Conservation (phyloP, 2,113 vertebrate genomes). For the Falco punctatus region DNA sequence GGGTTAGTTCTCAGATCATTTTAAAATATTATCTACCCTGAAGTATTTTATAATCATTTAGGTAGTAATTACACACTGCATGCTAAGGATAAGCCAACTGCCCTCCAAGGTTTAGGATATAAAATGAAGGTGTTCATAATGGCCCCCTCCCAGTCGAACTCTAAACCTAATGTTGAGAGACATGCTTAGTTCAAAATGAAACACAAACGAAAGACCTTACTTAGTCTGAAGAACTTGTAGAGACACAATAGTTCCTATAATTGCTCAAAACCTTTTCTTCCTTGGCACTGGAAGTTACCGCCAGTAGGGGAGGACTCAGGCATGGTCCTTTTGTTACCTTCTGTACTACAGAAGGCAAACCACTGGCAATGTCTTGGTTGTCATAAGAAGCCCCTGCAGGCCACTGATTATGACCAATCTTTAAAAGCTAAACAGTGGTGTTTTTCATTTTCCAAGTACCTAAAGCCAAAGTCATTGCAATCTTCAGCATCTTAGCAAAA, state of each 20-base stretch:
- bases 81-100: not conserved
- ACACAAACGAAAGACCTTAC: not conserved
- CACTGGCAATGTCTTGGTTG: not conserved
- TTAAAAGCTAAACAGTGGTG: not conserved
- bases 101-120: not conserved
- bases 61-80: not conserved
- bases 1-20: not conserved
- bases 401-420: not conserved
- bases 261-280: not conserved
- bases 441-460: not conserved
- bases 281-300: not conserved
- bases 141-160: rapidly evolving
- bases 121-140: not conserved
- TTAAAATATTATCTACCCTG: not conserved
- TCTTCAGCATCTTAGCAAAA: not conserved
- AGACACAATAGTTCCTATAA: not conserved
- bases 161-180: not conserved
- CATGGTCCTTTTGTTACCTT: not conserved
- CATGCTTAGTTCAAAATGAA: not conserved
- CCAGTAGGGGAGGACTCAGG: not conserved
- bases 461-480: not conserved
- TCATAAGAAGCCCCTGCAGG: not conserved
- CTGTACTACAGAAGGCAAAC: not conserved
- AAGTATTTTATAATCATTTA: not conserved
- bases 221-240: not conserved